Base-by-base conservation (phyloP, 2,797 vertebrate species). In the Selene dorsalis region DNA sequence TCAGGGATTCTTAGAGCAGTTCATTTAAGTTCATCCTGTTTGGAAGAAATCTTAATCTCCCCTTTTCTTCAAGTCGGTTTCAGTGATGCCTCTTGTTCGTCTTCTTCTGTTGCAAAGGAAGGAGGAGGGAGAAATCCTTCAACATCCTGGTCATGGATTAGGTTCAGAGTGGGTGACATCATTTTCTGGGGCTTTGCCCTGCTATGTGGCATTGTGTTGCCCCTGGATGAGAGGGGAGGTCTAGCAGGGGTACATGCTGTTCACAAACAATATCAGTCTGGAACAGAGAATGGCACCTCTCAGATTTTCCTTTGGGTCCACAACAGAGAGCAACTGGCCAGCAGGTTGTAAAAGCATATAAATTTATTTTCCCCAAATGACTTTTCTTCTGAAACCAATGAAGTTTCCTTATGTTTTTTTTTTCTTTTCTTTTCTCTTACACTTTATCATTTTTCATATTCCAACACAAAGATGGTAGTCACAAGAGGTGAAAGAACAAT, bases 81-180 rank as follows among this genome's bases (percentile, higher is more conserved):
- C n/a, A 2, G 58, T 75, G 35, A 78, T 77, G 77, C 71, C 62
- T 66, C 74, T 75, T 73, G 30, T 75, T 84, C 13, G 1, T 84
- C 79, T 84, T 35, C 76, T 74, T 79, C 61, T 84, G 13, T 30
- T 69, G 65, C 74, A 84, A 69, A 80, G 81, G 69, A 89, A 80
- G 69, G 65, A 68, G 77, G 71, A 84, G 66, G 67, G 38, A 66
- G 14, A 66, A 57, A 79, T 72, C 75, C 66, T 87, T 87, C 76
- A 76, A 60, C 73, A 84, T 86, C 78, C 82, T 82, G 75, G 80
- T 92, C 87, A 87, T 86, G 91, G 88, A 91, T 92, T 87, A 89
- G 85, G 50, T 65, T 83, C 81, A 83, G 56, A 72, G 74, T 35
- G 80, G 67, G 88, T 92, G 87, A 94, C 88, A 91, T 93, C 91